A percentile compares a stretch with the other conserved stretches of the same genome.
phyloP scores from a whole-genome alignment of 2,888 invertebrate species.

The Diarsia brunnea region DNA sequence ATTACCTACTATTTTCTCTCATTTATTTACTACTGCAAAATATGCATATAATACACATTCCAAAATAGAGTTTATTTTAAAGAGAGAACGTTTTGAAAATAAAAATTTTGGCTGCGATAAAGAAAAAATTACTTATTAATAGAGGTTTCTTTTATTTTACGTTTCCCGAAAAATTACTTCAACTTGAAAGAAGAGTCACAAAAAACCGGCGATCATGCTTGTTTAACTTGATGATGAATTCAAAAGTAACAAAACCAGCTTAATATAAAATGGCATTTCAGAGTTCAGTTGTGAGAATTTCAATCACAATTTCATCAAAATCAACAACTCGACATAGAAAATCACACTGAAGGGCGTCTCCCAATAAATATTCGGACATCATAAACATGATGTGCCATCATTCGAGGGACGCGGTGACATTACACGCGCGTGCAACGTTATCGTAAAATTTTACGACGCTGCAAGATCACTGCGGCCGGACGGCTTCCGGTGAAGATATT shows the following conservation, averaged over 20 bases:
- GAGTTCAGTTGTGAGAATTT: background rate
- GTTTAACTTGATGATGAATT: no score
- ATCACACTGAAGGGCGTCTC: conserved; percentile 55
- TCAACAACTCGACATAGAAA: conserved; percentile 31
- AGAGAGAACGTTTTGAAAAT: no score
- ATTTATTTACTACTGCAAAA: no score
- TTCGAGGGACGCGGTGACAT: conserved; percentile 75
- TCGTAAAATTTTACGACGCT: conserved; percentile 88
- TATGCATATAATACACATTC: no score
- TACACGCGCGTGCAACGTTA: conserved; percentile 84
- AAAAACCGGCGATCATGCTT: no score
- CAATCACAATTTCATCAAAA: conserved; percentile 35
- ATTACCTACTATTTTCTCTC: background rate
- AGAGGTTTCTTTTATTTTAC: no score
- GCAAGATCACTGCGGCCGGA: conserved; percentile 74
- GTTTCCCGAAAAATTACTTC: no score
- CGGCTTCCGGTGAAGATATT: conserved; percentile 74
- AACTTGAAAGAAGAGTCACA: no score
- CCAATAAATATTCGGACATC: conserved; percentile 77
- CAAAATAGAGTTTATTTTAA: no score
- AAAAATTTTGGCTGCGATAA: no score
- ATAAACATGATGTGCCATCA: conserved; percentile 84
- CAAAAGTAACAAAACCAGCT: background rate
- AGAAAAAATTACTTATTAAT: no score
- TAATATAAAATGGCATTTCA: background rate